A percentile compares a stretch with the other conserved stretches of the same genome.
Evolutionary conservation across 2,113 vertebrate genomes (phyloP).

Genomic region (Catharus bicknelli): DNA sequence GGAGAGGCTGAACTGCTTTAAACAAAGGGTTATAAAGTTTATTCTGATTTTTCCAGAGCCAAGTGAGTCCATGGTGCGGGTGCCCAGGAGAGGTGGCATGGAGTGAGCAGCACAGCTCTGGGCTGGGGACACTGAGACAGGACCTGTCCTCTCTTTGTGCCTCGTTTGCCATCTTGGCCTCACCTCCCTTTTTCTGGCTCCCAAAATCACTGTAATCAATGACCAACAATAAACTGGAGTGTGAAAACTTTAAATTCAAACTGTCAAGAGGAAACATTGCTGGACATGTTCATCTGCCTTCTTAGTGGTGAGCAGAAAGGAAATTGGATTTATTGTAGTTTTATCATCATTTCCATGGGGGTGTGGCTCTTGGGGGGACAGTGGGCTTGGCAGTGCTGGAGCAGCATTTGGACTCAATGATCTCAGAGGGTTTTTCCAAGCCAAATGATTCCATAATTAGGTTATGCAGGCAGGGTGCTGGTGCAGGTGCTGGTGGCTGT

Average conservation of each 20-base stretch:
- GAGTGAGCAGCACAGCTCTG: background rate
- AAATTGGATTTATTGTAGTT: background rate
- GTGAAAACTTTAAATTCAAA: background rate
- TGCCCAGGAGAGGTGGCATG: fast-evolving
- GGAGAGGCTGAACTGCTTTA: background rate
- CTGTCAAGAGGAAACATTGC: background rate
- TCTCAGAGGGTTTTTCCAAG: background rate
- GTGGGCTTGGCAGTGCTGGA: background rate
- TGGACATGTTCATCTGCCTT: background rate
- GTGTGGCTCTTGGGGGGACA: background rate
- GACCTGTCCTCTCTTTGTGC: background rate
- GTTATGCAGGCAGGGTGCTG: background rate
- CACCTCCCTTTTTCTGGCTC: background rate
- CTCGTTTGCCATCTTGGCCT: background rate
- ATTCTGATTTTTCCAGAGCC: background rate
- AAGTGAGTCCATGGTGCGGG: background rate
- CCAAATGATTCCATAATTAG: background rate
- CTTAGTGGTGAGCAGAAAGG: background rate
- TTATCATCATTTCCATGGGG: background rate
- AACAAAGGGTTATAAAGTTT: background rate
- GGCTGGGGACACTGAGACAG: background rate
- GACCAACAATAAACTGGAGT: background rate
- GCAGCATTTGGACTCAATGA: background rate
- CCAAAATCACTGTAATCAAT: background rate
- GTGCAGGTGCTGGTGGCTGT: background rate